Evolutionary conservation across 2,113 vertebrate genomes (phyloP), one percentile per base, ranked within the genome.

Genomic region (Eclectus roratus): DNA sequence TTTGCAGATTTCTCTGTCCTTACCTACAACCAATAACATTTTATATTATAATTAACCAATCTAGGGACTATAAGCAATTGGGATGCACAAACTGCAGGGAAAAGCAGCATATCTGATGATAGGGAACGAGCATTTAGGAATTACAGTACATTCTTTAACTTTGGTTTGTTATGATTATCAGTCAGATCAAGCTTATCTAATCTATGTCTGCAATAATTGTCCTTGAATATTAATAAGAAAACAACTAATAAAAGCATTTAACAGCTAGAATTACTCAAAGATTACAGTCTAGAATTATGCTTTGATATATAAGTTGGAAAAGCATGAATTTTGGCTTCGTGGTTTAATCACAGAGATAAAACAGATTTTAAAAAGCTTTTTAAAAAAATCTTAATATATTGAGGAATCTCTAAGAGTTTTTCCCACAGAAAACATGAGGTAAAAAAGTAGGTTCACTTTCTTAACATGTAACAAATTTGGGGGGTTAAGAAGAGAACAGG

Each of bases 301-400:
- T 63, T 87, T 46, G 17, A 83, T 39, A 61, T 8, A 5, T 7
- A 71, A 46, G 4, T 47, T 27, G 4, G 10, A 74, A 87, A 85
- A 58, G 1, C 4, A 50, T 7, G 1, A 63, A 41, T 63, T 24
- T 52, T 2, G 7, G 14, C 23, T 85, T 53, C 7, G 1, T 0
- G 1, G 7, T 70, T 69, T 85, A n/a, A 66, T 44, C 7, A 31
- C 37, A 44, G 24, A 65, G 3, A 17, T 55, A 4, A 74, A 80
- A 31, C 2, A 81, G 15, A 69, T 46, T 72, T 71, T 0, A 2
- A n/a, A 61, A 72, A 60, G 1, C 0, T 65, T 73, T 73, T 77
- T 4, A 0, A 58, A 55, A 85, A 52, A n/a, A 6, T 19, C 17
- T 72, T 64, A 83, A 64, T 50, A 80, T 24, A n/a, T 20, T 65